Conservation (phyloP, 2,888 invertebrate genomes). For the Coenonympha glycerion region DNA sequence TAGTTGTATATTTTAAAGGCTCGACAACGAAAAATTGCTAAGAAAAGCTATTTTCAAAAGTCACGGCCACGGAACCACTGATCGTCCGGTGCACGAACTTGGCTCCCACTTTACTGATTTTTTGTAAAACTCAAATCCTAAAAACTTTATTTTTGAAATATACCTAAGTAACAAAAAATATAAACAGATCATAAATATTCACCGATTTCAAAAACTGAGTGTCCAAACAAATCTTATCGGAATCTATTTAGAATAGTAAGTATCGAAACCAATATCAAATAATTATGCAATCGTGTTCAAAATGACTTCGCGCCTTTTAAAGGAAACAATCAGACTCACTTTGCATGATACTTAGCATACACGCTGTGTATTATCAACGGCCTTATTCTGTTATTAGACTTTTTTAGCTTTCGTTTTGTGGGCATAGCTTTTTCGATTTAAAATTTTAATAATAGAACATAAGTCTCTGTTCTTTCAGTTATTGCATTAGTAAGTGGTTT, state of each 20-base stretch:
- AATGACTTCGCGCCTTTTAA: constrained; percentile 38
- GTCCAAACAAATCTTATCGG: constrained; percentile 28
- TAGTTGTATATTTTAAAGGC: too few relatives aligned
- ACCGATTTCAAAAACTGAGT: neutral
- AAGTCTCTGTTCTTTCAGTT: too few relatives aligned
- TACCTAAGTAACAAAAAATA: neutral
- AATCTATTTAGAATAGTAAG: constrained; percentile 3
- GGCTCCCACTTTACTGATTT: too few relatives aligned
- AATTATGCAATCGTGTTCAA: constrained; percentile 33
- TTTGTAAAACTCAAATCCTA: too few relatives aligned
- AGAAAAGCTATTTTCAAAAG: too few relatives aligned
- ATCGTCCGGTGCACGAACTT: too few relatives aligned
- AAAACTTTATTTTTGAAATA: too few relatives aligned
- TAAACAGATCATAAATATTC: neutral
- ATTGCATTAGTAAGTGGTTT: too few relatives aligned
- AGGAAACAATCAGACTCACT: constrained; percentile 37
- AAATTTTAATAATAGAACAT: too few relatives aligned
- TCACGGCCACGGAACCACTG: too few relatives aligned
- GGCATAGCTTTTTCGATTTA: too few relatives aligned
- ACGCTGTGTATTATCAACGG: constrained; percentile 10
- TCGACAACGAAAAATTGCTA: too few relatives aligned
- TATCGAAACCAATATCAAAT: constrained; percentile 29
- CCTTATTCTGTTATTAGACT: constrained; percentile 20
- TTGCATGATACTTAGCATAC: constrained; percentile 29
- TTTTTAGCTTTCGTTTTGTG: neutral